phyloP scores from a whole-genome alignment of 1,140 invertebrate species.

The Mactra quadrangularis region DNA sequence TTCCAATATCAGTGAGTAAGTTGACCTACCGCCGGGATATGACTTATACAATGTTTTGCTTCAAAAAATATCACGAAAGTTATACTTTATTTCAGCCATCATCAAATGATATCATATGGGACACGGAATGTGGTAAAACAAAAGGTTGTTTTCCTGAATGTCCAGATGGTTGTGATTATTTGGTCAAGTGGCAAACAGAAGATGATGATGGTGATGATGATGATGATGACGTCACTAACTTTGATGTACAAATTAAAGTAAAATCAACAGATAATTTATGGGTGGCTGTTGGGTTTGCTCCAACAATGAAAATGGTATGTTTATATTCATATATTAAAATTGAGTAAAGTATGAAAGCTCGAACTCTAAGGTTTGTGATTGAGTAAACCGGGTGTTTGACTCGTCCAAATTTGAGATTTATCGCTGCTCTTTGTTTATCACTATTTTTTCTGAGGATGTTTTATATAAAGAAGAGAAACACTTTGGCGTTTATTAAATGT shows the following conservation, averaged over 20 bases:
- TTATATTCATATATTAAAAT: background rate
- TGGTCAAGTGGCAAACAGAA: conserved; percentile 29
- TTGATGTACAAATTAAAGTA: conserved; percentile 39
- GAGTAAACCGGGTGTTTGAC: too few relatives aligned
- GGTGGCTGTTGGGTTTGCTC: conserved; percentile 34
- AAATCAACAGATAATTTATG: background rate
- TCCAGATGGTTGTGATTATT: conserved; percentile 15
- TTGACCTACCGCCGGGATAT: too few relatives aligned
- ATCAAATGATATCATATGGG: background rate
- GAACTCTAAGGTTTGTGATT: too few relatives aligned
- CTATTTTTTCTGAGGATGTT: too few relatives aligned
- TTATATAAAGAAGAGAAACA: too few relatives aligned
- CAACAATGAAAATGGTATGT: conserved; percentile 43
- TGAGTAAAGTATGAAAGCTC: too few relatives aligned
- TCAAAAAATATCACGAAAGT: too few relatives aligned
- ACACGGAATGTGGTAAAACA: conserved; percentile 24
- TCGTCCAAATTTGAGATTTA: too few relatives aligned
- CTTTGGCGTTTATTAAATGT: too few relatives aligned
- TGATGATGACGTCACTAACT: background rate
- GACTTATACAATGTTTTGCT: too few relatives aligned
- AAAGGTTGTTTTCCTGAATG: conserved; percentile 52
- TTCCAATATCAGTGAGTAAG: too few relatives aligned
- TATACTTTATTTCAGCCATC: background rate
- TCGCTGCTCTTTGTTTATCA: too few relatives aligned
- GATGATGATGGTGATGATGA: background rate